Evolutionary conservation across 2,797 vertebrate genomes (phyloP).

Genomic region (Sebastolobus alascanus): DNA sequence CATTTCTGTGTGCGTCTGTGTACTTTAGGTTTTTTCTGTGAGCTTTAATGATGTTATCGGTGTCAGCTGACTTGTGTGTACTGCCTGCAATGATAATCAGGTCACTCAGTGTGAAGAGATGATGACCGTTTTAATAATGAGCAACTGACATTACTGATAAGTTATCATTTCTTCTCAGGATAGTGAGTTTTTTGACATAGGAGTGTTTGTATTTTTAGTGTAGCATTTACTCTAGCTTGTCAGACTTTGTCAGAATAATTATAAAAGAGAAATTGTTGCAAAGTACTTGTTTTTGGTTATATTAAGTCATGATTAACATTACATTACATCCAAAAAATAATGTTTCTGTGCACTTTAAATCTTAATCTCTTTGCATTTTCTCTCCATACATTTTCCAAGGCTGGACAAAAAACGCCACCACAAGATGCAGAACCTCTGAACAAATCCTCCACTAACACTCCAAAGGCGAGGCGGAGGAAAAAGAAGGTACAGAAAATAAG

Average conservation of each 20-base stretch:
- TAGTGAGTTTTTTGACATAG: background rate
- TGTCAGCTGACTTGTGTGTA: constrained; percentile 62
- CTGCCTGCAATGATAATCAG: constrained; percentile 27
- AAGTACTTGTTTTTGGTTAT: background rate
- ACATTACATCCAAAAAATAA: background rate
- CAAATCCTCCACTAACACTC: constrained; percentile 21
- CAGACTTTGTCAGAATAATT: background rate
- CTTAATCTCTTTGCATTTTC: constrained; percentile 7
- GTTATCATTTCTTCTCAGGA: background rate
- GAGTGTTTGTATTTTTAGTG: background rate
- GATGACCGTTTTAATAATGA: constrained; percentile 18
- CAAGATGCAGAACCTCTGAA: constrained; percentile 41
- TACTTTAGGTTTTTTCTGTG: constrained; percentile 38
- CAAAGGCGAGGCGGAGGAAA: constrained; percentile 59
- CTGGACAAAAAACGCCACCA: background rate
- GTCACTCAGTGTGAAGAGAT: constrained; percentile 30
- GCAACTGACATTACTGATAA: background rate
- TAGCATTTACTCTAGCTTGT: background rate
- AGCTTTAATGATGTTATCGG: constrained; percentile 58
- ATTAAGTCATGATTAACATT: background rate
- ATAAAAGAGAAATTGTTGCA: background rate
- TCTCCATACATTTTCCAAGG: constrained; percentile 53
- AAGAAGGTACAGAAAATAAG: constrained; percentile 75
- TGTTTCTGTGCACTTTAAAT: background rate
- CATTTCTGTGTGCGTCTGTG: constrained; percentile 40